These are phyloP conservation scores for Aphyosemion australe DNA, from an alignment of 2,113 vertebrate species.

Conservation along the genomic window DNA sequence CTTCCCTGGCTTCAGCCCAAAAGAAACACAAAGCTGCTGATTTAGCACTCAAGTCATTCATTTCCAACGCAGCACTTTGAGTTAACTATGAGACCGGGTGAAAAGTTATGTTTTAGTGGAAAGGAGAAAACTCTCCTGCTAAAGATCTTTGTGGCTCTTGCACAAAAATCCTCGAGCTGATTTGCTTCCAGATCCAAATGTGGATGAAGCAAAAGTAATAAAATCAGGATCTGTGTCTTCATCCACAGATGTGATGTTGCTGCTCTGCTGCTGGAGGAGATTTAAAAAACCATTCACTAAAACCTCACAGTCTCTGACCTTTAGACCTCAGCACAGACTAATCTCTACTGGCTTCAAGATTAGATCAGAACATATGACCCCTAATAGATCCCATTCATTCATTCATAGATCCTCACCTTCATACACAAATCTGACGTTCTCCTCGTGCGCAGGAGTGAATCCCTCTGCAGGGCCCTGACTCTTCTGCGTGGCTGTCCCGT, in stretches of 20 bases:
- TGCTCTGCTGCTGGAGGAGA: too few relatives aligned
- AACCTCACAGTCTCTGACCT: background rate
- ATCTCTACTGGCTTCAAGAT: background rate
- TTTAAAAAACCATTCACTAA: too few relatives aligned
- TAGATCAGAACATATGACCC: background rate
- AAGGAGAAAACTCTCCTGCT: background rate
- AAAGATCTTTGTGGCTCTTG: background rate
- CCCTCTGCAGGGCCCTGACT: constrained; percentile 78
- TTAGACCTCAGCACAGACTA: background rate
- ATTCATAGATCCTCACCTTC: constrained; percentile 82
- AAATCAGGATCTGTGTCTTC: too few relatives aligned
- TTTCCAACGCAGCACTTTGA: too few relatives aligned
- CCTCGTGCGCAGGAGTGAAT: constrained; percentile 91
- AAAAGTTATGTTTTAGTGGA: background rate
- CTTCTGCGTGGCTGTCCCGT: constrained; percentile 70
- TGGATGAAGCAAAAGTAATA: too few relatives aligned
- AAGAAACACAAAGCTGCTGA: constrained; percentile 24
- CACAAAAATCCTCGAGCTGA: background rate
- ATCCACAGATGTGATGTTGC: too few relatives aligned
- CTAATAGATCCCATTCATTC: background rate
- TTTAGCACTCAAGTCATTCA: background rate
- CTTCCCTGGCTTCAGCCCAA: constrained; percentile 26
- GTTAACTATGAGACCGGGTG: background rate
- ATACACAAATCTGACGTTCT: constrained; percentile 92
- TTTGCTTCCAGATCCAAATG: too few relatives aligned